Conservation (phyloP, 1,140 invertebrate genomes). For the Bombus picipes region DNA sequence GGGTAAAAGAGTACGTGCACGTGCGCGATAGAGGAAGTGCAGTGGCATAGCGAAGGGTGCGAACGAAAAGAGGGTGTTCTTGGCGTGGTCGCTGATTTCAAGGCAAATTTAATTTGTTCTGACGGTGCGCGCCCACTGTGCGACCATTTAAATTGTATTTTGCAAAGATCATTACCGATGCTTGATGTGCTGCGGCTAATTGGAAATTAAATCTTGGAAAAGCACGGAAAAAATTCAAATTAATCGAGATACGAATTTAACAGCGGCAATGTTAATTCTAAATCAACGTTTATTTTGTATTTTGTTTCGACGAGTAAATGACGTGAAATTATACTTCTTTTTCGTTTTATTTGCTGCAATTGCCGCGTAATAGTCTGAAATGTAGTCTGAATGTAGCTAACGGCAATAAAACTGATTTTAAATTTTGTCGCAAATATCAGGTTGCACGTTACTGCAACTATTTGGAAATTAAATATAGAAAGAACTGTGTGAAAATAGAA, state of each 20-base stretch:
- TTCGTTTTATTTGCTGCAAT: neutral
- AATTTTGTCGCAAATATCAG: neutral
- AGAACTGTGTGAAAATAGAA: neutral
- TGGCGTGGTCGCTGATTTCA: neutral
- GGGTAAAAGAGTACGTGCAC: neutral
- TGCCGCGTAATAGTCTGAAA: neutral
- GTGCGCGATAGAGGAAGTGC: neutral
- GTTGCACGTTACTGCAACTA: neutral
- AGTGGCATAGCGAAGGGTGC: neutral
- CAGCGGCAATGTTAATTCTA: neutral
- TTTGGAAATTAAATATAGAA: neutral
- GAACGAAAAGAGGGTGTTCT: slow-evolving; percentile 19
- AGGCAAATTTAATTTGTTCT: slow-evolving; percentile 16
- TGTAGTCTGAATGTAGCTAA: neutral
- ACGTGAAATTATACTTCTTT: neutral
- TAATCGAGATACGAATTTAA: neutral
- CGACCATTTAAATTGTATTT: neutral
- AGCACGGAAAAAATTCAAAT: neutral
- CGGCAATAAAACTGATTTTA: neutral
- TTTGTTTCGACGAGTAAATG: neutral
- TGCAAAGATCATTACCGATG: neutral
- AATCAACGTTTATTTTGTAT: neutral
- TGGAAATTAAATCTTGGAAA: neutral
- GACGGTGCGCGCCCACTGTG: neutral
- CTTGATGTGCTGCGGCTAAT: neutral